phyloP scores from a whole-genome alignment of 37 sponge, comb jelly and placozoan species.

The Beroe ovata region DNA sequence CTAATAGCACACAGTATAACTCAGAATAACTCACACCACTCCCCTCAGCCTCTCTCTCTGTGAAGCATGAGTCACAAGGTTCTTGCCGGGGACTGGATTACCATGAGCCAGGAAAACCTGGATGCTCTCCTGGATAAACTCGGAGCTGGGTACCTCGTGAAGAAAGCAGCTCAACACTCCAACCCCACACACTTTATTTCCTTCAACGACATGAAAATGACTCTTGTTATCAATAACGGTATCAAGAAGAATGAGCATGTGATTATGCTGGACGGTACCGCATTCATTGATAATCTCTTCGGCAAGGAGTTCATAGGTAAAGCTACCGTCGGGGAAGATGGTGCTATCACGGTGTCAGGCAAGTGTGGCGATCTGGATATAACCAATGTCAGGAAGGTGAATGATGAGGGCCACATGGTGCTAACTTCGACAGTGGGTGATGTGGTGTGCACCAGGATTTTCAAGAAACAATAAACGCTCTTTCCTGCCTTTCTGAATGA shows the following conservation, averaged over 20 bases:
- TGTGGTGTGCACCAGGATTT: background rate
- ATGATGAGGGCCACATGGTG: constrained; percentile 12
- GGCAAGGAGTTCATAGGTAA: background rate
- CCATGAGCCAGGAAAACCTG: background rate
- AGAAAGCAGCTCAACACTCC: background rate
- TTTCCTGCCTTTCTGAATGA: too few relatives aligned
- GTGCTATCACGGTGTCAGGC: background rate
- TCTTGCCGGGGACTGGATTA: constrained; percentile 6
- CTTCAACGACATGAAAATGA: constrained; percentile 4
- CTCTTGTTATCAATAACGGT: background rate
- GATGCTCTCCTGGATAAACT: background rate
- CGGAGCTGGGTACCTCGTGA: background rate
- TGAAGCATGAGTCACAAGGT: background rate
- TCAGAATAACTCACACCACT: too few relatives aligned
- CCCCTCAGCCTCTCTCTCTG: too few relatives aligned
- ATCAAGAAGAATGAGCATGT: background rate
- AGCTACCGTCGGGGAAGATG: background rate
- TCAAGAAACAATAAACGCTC: background rate
- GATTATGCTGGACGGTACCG: background rate
- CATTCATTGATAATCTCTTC: background rate
- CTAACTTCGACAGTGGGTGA: background rate
- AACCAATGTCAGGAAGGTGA: background rate
- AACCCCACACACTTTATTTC: background rate
- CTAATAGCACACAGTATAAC: too few relatives aligned
- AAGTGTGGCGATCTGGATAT: background rate